A percentile compares a stretch with the other conserved stretches of the same genome.
Conservation (phyloP, 1,140 invertebrate genomes). For the Drosophila navojoa region DNA sequence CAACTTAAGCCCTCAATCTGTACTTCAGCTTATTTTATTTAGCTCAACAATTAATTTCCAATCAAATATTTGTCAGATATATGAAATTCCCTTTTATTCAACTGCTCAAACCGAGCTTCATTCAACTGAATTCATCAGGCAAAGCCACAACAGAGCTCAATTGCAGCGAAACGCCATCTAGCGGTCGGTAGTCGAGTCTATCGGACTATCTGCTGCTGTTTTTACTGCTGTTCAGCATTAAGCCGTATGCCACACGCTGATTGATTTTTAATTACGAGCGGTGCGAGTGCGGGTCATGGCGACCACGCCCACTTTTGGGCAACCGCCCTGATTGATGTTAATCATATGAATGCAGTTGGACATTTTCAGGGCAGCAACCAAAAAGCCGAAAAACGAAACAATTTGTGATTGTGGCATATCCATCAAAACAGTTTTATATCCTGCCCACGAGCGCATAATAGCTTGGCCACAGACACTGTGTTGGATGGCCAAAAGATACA, state of each 20-base stretch:
- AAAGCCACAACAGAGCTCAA: background rate
- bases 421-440: conserved; percentile 22
- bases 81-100: background rate
- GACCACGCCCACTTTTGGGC: background rate
- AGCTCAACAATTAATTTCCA: too few relatives aligned
- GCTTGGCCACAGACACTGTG: background rate
- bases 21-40: too few relatives aligned
- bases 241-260: conserved; percentile 64
- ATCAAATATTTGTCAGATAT: too few relatives aligned
- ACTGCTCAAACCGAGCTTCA: background rate
- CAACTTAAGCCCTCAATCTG: too few relatives aligned
- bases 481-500: too few relatives aligned
- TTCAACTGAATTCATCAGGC: background rate
- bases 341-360: conserved; percentile 56
- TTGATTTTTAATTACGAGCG: conserved; percentile 72
- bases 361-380: background rate
- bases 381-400: conserved; percentile 11
- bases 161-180: conserved; percentile 7
- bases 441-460: background rate
- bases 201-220: conserved; percentile 7
- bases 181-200: conserved; percentile 2
- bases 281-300: background rate
- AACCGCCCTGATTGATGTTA: conserved; percentile 55
- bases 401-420: conserved; percentile 30
- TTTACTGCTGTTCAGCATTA: conserved; percentile 31